Evolutionary conservation across 2,797 vertebrate genomes (phyloP), one percentile per base, ranked within the genome.

Genomic region (Leontopithecus rosalia): DNA sequence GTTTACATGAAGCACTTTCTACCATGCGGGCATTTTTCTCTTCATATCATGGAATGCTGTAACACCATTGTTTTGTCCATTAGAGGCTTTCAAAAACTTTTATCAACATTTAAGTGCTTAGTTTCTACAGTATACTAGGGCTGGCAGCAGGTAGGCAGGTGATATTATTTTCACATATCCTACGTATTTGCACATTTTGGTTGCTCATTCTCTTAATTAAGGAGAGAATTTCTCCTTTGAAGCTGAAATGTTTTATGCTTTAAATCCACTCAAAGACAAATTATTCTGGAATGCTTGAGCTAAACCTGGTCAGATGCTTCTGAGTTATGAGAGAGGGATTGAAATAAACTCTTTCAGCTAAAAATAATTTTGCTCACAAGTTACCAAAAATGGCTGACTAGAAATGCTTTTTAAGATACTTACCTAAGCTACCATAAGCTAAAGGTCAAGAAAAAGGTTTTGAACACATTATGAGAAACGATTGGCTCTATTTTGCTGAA

Each of bases 341-440:
- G 88, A 97, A 98, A 97, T 96, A 98, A 96, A 97, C 87, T 97
- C 97, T 96, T 97, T 94, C 85, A 95, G 95, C 96, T 97, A 98
- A 98, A 98, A 98, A 98, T 98, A 98, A 97, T 98, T 96, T 96
- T 97, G 88, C 96, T 97, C 86, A 83, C 82, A 87, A 91, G 96
- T 97, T 97, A 97, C 98, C 97, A 96, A 98, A 98, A 98, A 98
- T 92, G 97, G 96, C 92, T 83, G 88, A 96, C 92, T 90, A 96
- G 88, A 97, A 97, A 91, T 97, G 86, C 90, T 93, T 97, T 97
- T 97, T 96, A 97, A 95, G 88, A 86, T 50, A 93, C 72, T 77
- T 88, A 64, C 92, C 41, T 93, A 84, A 92, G 88, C 90, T 92
- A 82, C 84, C 57, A 55, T 95, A 95, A 96, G 90, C 52, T 79